Percentiles rank a stretch among this genome's conserved stretches.
Conservation (phyloP, 2,797 vertebrate species). For the Micrastur ruficollis region DNA sequence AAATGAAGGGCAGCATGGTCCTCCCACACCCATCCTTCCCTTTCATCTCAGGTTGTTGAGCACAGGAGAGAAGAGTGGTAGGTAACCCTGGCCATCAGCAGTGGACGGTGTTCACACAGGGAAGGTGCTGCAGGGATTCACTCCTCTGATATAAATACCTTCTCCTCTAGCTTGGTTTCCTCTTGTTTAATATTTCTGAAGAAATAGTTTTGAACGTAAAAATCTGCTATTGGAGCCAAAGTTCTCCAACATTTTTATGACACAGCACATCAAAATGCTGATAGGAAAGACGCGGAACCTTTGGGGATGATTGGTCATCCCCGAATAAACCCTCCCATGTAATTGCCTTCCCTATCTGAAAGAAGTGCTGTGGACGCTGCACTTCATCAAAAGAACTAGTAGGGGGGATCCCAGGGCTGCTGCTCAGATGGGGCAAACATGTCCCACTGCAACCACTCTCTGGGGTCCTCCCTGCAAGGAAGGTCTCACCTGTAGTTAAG, state of each 20-base stretch:
- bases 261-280: background rate
- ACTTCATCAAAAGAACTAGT: background rate
- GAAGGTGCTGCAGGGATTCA: background rate
- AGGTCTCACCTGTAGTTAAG: background rate
- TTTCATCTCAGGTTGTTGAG: background rate
- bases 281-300: background rate
- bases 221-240: background rate
- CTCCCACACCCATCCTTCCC: background rate
- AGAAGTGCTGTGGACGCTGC: background rate
- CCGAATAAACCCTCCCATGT: background rate
- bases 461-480: background rate
- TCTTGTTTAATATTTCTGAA: background rate
- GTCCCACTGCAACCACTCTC: background rate
- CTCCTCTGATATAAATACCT: background rate
- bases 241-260: background rate
- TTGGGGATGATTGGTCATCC: background rate
- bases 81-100: accelerated
- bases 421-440: background rate
- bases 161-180: background rate
- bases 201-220: background rate
- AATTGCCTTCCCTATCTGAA: background rate
- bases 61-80: accelerated
- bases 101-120: accelerated
- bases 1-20: background rate
- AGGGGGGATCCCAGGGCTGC: background rate